These are phyloP conservation scores for Andrena chrysosceles DNA, from an alignment of 2,888 invertebrate genomes.

Conservation along the genomic window DNA sequence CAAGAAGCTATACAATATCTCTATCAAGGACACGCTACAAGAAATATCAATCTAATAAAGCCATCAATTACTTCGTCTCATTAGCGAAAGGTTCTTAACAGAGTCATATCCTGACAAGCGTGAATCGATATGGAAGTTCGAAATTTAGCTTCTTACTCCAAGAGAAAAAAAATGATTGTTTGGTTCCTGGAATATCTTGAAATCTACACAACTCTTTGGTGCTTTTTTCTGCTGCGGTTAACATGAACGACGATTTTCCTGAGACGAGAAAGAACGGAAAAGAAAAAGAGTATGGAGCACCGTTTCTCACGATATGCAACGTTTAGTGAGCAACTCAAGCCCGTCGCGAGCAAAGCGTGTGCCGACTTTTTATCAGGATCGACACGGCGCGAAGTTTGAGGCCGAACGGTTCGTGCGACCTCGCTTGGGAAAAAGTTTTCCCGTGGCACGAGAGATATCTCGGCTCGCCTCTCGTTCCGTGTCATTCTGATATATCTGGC, in stretches of 20 bases:
- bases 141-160: too few species aligned
- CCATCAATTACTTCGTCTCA: too few species aligned
- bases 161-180: too few species aligned
- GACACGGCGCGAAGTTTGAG: constrained; percentile 52
- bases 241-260: constrained; percentile 3
- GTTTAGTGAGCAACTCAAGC: constrained; percentile 38
- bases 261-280: constrained; percentile 1
- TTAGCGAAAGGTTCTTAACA: too few species aligned
- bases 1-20: background rate
- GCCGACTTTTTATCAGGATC: constrained; percentile 51
- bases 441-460: constrained; percentile 35
- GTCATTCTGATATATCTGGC: constrained; percentile 36
- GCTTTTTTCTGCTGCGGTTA: background rate
- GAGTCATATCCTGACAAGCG: too few species aligned
- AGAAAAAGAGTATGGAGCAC: background rate
- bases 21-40: background rate
- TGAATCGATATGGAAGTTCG: too few species aligned
- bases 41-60: background rate
- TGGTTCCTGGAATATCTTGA: background rate
- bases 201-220: background rate
- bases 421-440: constrained; percentile 34
- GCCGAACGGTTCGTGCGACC: constrained; percentile 56
- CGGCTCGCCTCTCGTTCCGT: constrained; percentile 30
- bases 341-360: constrained; percentile 22
- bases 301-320: constrained; percentile 39